phyloP scores from a whole-genome alignment of 1,140 invertebrate species.

The Archivesica marissinica region DNA sequence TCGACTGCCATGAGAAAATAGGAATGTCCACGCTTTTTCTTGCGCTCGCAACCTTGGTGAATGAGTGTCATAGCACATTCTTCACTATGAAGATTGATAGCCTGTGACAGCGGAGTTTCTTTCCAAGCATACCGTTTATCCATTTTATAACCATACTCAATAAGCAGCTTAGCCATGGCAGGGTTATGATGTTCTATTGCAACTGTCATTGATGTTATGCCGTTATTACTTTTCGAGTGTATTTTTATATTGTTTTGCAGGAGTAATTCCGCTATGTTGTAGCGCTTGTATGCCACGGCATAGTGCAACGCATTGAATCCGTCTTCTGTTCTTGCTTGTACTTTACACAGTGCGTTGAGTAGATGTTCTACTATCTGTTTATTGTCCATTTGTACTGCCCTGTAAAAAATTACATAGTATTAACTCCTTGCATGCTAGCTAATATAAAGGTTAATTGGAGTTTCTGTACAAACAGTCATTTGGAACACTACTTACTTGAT shows the following conservation, averaged over 20 bases:
- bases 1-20: constrained; percentile 77
- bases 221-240: constrained; percentile 73
- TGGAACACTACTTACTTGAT: too few species aligned
- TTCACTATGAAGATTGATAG: constrained; percentile 77
- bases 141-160: constrained; percentile 78
- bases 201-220: constrained; percentile 79
- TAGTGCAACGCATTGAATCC: constrained; percentile 80
- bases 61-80: constrained; percentile 79
- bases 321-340: constrained; percentile 75
- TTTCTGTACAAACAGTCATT: too few species aligned
- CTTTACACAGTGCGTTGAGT: constrained; percentile 78
- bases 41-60: constrained; percentile 77
- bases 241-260: constrained; percentile 75
- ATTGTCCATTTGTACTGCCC: constrained; percentile 78
- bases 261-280: constrained; percentile 78
- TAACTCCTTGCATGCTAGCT: too few species aligned
- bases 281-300: constrained; percentile 76
- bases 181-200: constrained; percentile 80
- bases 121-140: constrained; percentile 77
- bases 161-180: constrained; percentile 75
- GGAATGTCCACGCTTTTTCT: constrained; percentile 67
- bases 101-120: constrained; percentile 80
- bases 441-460: too few species aligned
- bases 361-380: constrained; percentile 77
- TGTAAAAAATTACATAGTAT: constrained; percentile 64